Evolutionary conservation across 2,888 invertebrate genomes (phyloP), one percentile per base, ranked within the genome.

Genomic region (Drosophila kambysellisi): DNA sequence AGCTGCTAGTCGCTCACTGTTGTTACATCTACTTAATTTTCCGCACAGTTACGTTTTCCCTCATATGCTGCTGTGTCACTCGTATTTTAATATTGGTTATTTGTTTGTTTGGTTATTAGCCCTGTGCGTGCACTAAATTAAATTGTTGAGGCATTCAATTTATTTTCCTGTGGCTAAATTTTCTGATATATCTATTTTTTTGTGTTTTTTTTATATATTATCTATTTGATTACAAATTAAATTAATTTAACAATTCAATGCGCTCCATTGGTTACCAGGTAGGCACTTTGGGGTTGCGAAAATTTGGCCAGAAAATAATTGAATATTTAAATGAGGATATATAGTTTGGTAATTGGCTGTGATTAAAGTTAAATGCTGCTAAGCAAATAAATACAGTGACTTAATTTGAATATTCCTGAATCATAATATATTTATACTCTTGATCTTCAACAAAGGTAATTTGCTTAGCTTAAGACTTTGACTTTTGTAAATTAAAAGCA

Each of bases 71-170:
- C 15, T 41, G 8, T 74, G 79, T 66, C 57, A 50, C 60, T 52
- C 65, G 57, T 41, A 63, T 69, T 74, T 57, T 48, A 80, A 76
- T 85, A 62, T 76, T 66, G 46, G 74, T 69, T 76, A 57, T 79
- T 71, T 71, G 58, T 15, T 51, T 43, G 46, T 43, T 66, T 67
- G 66, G 33, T 63, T 62, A 64, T 79, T 76, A 70, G 70, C 51
- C 61, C 54, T 54, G 62, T 53, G 63, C 58, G 53, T 63, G 65
- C 58, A 72, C 64, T 68, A 73, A 83, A 89, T 81, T 67, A 72
- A 87, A 87, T 79, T 67, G 61, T 69, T 68, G 63, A 51, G 62
- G 82, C 54, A 57, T 43, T 52, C 20, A 46, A 61, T 61, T 65
- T 33, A 48, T 50, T 76, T 70, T 63, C n/a, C 43, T 43, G 25